Percentiles rank a stretch among this genome's conserved stretches.
phyloP scores from a whole-genome alignment of 1,140 invertebrate genomes.

The Lepidurus arcticus region DNA sequence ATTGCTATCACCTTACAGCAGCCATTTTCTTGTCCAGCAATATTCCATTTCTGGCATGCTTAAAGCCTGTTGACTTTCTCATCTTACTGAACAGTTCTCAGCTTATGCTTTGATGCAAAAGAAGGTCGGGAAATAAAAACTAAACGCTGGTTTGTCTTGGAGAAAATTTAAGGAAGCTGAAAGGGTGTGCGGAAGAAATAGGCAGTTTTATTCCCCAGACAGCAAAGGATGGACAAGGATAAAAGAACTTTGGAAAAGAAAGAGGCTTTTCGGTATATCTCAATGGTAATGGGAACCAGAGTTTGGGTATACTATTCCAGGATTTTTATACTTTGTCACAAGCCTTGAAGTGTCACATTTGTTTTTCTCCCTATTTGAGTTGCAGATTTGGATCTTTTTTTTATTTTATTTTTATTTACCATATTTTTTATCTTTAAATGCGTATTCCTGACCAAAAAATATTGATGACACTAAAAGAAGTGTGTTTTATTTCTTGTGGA shows the following conservation, averaged over 20 bases:
- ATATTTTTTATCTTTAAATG: background rate
- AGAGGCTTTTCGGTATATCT: background rate
- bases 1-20: background rate
- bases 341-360: conserved; percentile 14
- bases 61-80: background rate
- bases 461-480: background rate
- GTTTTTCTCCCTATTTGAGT: background rate
- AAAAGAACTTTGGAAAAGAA: background rate
- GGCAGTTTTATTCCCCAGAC: background rate
- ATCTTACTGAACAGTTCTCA: background rate
- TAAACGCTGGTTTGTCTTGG: too few species aligned
- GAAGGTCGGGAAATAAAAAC: too few species aligned
- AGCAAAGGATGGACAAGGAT: background rate
- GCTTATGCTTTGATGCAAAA: too few species aligned
- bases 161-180: background rate
- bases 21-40: background rate
- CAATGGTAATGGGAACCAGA: conserved; percentile 17
- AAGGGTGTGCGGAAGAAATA: background rate
- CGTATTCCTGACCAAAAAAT: background rate
- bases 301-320: background rate
- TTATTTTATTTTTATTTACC: background rate
- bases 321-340: background rate
- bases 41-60: background rate
- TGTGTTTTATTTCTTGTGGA: background rate
- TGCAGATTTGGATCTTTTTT: background rate